A percentile compares a stretch with the other conserved stretches of the same genome.
Conservation (phyloP, 2,797 vertebrate species). For the Vespertilio murinus region DNA sequence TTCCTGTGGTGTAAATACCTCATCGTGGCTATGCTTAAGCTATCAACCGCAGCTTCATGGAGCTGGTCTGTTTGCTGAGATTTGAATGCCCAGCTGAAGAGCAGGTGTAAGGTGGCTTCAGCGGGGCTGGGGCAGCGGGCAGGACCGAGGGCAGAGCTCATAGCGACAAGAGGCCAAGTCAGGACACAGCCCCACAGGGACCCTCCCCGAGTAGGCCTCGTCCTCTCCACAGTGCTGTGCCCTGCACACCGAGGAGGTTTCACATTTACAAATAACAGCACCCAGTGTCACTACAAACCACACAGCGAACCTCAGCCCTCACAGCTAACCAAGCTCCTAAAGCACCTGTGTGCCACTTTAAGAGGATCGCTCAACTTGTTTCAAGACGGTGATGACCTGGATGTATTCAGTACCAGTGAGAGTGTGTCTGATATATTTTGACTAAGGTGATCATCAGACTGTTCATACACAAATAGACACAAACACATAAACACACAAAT, state of each 20-base stretch:
- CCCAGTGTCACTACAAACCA: neutral
- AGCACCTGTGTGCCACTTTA: neutral
- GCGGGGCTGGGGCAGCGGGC: rapidly evolving
- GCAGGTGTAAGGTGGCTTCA: neutral
- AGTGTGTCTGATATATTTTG: neutral
- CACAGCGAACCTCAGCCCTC: neutral
- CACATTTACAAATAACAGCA: neutral
- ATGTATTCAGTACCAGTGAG: neutral
- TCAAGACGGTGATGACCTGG: neutral
- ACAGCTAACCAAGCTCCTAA: neutral
- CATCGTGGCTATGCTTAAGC: neutral
- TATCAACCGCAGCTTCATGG: neutral
- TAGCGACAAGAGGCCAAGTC: neutral
- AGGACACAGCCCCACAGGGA: neutral
- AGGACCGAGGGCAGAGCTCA: neutral
- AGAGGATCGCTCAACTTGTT: neutral
- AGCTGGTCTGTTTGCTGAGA: neutral
- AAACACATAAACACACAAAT: neutral
- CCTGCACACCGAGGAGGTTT: neutral
- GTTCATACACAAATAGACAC: neutral
- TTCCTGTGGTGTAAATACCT: neutral
- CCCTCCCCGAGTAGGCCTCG: too few relatives aligned
- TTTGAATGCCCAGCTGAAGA: neutral
- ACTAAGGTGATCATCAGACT: neutral
- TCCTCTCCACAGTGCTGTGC: neutral